Conservation (phyloP, 2,113 vertebrate genomes). For the Lethenteron reissneri region DNA sequence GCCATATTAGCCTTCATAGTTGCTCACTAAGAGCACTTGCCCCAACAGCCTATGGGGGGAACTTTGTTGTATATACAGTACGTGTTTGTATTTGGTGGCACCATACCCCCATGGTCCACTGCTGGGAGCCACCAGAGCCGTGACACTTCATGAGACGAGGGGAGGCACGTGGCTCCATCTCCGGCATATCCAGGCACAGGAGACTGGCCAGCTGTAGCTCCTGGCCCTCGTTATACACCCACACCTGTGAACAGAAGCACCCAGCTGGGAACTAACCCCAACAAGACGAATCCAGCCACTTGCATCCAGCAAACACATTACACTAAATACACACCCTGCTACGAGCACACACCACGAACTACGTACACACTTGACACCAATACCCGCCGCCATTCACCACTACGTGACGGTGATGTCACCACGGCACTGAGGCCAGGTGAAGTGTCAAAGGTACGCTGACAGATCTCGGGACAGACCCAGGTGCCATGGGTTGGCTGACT, state of each 20-base stretch:
- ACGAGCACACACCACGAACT: no score
- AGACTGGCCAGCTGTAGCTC: constrained; percentile 61
- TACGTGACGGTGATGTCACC: no score
- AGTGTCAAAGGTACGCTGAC: no score
- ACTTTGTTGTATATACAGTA: background rate
- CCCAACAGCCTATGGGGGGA: background rate
- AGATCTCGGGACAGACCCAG: no score
- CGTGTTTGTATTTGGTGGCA: background rate
- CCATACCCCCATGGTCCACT: constrained; percentile 70
- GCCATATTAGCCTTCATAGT: background rate
- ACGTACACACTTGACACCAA: no score
- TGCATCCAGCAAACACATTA: no score
- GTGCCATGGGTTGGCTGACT: no score
- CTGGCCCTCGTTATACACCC: constrained; percentile 68
- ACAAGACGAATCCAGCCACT: no score
- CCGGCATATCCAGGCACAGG: constrained; percentile 67
- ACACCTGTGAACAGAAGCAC: constrained; percentile 28
- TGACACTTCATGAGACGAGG: constrained; percentile 93
- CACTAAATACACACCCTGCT: no score
- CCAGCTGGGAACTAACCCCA: no score
- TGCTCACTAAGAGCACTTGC: background rate
- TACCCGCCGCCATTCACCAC: no score
- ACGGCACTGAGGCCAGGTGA: no score
- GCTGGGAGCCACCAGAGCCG: constrained; percentile 74
- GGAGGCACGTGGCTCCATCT: constrained; percentile 51